Conservation (phyloP, 1,140 invertebrate genomes). For the Trachelipus rathkii region DNA sequence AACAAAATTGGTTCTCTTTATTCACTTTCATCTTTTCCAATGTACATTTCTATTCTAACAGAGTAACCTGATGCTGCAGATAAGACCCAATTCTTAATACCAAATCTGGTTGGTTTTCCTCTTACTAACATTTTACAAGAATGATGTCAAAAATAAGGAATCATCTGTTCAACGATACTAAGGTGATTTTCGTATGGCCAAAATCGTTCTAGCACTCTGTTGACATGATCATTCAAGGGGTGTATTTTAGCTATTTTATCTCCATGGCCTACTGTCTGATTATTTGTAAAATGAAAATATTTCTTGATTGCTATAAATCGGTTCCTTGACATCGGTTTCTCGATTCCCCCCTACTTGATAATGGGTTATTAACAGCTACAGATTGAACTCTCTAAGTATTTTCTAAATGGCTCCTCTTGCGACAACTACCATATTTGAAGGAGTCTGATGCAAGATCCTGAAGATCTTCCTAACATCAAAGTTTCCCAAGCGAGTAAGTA, state of each 20-base stretch:
- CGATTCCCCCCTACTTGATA: too few relatives aligned
- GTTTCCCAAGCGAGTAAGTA: too few relatives aligned
- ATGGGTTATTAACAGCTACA: too few relatives aligned
- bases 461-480: too few relatives aligned
- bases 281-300: constrained; percentile 23
- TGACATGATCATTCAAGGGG: too few relatives aligned
- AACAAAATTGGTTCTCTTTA: not conserved
- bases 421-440: too few relatives aligned
- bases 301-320: constrained; percentile 26
- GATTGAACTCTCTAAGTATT: too few relatives aligned
- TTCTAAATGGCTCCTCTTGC: too few relatives aligned
- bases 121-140: constrained; percentile 52
- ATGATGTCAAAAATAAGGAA: constrained; percentile 55
- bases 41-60: constrained; percentile 21
- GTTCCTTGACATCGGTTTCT: constrained; percentile 26
- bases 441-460: too few relatives aligned
- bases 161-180: constrained; percentile 54
- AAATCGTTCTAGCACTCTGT: constrained; percentile 43
- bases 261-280: constrained; percentile 24
- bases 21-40: constrained; percentile 13
- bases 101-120: constrained; percentile 54
- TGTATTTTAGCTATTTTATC: constrained; percentile 45
- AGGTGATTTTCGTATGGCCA: constrained; percentile 45
- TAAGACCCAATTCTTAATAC: constrained; percentile 49
- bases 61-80: constrained; percentile 17